phyloP scores from a whole-genome alignment of 1,140 invertebrate species.

The Cotesia vestalis region DNA sequence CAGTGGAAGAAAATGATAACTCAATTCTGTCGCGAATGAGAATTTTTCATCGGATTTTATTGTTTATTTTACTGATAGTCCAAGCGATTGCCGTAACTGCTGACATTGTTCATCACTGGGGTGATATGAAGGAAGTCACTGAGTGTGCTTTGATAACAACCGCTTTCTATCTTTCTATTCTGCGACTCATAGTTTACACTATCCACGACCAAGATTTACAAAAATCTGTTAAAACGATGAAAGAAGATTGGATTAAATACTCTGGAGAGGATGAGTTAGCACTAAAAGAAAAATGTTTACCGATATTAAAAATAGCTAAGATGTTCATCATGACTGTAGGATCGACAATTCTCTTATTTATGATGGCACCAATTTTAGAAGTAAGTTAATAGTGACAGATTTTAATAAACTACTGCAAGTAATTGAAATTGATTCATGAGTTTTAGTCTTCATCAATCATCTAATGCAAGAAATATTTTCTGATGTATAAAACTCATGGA shows the following conservation, averaged over 20 bases:
- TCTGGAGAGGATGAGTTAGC: conserved; percentile 38
- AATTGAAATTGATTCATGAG: too few relatives aligned
- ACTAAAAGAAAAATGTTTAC: conserved; percentile 44
- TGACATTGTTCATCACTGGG: conserved; percentile 40
- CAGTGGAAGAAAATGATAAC: conserved; percentile 30
- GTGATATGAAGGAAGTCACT: conserved; percentile 48
- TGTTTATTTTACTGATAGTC: conserved; percentile 27
- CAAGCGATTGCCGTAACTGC: conserved; percentile 23
- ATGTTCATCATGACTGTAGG: conserved; percentile 46
- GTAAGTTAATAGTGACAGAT: conserved; percentile 35
- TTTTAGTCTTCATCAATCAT: too few relatives aligned
- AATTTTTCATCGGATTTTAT: conserved; percentile 21
- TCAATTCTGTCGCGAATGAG: neutral
- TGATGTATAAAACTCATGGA: neutral
- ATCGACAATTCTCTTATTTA: conserved; percentile 34
- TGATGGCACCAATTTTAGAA: conserved; percentile 44
- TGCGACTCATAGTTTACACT: conserved; percentile 43
- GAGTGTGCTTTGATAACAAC: conserved; percentile 44
- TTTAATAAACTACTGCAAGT: neutral
- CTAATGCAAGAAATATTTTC: too few relatives aligned
- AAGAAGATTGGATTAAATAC: conserved; percentile 44
- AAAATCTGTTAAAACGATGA: conserved; percentile 49
- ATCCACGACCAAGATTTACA: conserved; percentile 43
- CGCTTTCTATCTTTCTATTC: conserved; percentile 39
- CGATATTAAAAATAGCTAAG: conserved; percentile 46